A percentile compares a stretch with the other conserved stretches of the same genome.
Conservation (phyloP, 2,797 vertebrate genomes). For the Selene dorsalis region DNA sequence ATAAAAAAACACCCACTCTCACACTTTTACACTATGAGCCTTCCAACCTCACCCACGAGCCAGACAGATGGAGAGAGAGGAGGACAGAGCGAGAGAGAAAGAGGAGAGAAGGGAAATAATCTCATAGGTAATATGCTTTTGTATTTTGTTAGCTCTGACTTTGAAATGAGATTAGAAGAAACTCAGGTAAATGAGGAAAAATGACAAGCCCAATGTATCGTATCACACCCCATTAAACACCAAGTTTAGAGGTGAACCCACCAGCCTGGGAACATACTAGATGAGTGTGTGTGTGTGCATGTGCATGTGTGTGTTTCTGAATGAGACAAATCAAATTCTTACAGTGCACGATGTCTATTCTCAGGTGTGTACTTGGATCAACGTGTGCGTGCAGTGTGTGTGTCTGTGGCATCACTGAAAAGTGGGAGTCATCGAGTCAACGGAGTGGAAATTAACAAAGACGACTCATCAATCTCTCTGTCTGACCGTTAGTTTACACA, state of each 20-base stretch:
- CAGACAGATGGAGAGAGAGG: constrained; percentile 51
- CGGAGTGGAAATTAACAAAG: constrained; percentile 79
- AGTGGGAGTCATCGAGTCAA: constrained; percentile 69
- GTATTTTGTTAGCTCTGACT: constrained; percentile 73
- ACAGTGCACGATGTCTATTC: constrained; percentile 40
- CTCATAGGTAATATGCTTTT: constrained; percentile 60
- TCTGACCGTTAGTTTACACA: constrained; percentile 74
- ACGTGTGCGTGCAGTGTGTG: neutral
- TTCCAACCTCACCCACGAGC: constrained; percentile 48
- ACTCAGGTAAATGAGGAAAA: constrained; percentile 79
- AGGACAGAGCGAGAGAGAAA: constrained; percentile 4
- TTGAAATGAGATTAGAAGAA: constrained; percentile 82
- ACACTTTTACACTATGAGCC: constrained; percentile 45
- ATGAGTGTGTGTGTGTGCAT: neutral
- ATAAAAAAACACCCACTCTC: constrained; percentile 63
- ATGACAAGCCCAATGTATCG: constrained; percentile 78
- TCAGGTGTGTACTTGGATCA: constrained; percentile 19
- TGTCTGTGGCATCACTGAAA: constrained; percentile 19
- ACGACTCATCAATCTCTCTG: constrained; percentile 79
- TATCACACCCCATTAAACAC: constrained; percentile 82
- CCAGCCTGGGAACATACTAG: constrained; percentile 23
- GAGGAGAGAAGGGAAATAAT: constrained; percentile 43
- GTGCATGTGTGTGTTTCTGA: constrained; percentile 18
- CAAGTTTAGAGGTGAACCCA: constrained; percentile 49
- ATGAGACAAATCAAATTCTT: constrained; percentile 36